Base-by-base conservation (phyloP, 2,888 invertebrate genomes). In the Trichogramma dendrolimi region DNA sequence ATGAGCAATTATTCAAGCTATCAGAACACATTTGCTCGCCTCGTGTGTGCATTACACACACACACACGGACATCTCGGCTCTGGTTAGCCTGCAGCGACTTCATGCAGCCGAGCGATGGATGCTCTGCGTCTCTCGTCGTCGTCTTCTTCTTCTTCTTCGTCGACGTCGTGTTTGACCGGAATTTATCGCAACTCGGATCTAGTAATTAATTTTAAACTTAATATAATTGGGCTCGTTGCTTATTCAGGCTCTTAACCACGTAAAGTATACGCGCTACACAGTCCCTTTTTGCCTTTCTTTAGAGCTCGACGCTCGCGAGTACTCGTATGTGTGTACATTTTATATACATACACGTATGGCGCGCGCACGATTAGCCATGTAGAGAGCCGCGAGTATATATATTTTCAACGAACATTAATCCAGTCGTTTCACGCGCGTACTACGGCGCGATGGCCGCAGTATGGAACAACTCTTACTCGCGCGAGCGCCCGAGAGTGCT, bases 151-250 rank as follows among this genome's bases (percentile, higher is more conserved):
- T 27, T 27, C 27, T 27, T 27, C 27, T 27, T 27, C 27, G 27
- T 27, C 27, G 48, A 49, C 56, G 64, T 54, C 57, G 56, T 60
- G 56, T 46, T 11, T 54, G 39, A 60, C 58, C 54, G 54, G 51
- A 62, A 64, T 67, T 65, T 75, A 76, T 76, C 75, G 71, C 67
- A 65, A 67, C 55, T 67, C 72, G 27, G 72, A 76, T 76, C 75
- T 75, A 73, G 72, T 76, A 76, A 76, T 76, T 76, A 76, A 76
- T 76, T 76, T 75, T 75, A 76, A 76, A 75, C 74, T 74, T 73
- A 73, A 75, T 75, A 75, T 76, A 76, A 76, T 76, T 76, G 75
- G 74, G 70, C 70, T 67, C 64, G 58, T 70, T 71, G 72, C 71
- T 72, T 72, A 72, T 73, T 73, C 70, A 68, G 46, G 42, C 60